A percentile compares a stretch with the other conserved stretches of the same genome.
Evolutionary conservation across 2,113 vertebrate genomes (phyloP).

Genomic region (Alosa alosa): DNA sequence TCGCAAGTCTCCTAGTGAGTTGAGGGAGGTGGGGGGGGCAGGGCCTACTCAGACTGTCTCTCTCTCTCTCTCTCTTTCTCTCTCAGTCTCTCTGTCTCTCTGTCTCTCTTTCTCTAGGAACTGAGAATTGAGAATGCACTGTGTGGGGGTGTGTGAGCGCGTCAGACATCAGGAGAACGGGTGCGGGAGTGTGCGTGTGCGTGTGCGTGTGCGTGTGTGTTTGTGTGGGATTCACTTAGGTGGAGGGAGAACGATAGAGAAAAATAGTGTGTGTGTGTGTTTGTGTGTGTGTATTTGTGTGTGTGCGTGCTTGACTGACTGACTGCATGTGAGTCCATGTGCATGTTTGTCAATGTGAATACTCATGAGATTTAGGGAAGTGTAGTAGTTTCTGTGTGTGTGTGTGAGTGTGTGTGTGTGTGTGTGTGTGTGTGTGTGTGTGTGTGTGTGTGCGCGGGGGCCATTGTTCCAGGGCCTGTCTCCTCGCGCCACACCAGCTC

Average conservation of each 20-base stretch:
- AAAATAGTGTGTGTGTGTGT: too few species aligned
- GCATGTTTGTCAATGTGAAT: not conserved
- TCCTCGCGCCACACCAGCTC: not conserved
- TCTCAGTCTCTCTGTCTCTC: not conserved
- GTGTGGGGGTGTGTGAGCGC: not conserved
- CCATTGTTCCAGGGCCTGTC: not conserved
- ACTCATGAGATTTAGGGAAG: not conserved
- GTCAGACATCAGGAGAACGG: not conserved
- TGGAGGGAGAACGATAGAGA: too few species aligned
- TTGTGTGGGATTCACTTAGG: not conserved
- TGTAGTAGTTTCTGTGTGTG: not conserved
- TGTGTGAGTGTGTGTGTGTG: not conserved
- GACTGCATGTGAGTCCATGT: not conserved
- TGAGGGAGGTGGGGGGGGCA: not conserved
- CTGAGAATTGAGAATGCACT: not conserved
- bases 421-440: not conserved
- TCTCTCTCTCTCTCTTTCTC: not conserved
- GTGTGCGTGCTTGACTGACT: not conserved
- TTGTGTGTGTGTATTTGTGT: not conserved
- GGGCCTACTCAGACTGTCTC: not conserved
- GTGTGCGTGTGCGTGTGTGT: not conserved
- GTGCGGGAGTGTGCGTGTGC: not conserved
- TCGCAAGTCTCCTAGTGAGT: constrained; percentile 38
- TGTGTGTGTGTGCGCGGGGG: not conserved
- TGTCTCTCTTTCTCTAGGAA: not conserved